phyloP scores from a whole-genome alignment of 2,888 invertebrate genomes.

The Scaptomyza tumidula region DNA sequence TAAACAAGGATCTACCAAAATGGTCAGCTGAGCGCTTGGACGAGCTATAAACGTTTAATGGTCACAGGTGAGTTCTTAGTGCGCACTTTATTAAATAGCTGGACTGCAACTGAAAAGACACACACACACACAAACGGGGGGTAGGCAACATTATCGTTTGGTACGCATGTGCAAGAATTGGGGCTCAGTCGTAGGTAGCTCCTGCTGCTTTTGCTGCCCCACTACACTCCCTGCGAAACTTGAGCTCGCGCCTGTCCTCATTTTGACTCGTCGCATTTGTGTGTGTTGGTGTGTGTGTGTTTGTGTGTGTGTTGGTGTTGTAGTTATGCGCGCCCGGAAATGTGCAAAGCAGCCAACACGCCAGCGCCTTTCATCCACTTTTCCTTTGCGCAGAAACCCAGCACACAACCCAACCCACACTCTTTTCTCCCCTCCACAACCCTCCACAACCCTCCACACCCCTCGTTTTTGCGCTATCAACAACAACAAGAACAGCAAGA shows the following conservation, averaged over 20 bases:
- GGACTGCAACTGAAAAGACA: conserved; percentile 19
- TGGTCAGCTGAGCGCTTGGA: conserved; percentile 8
- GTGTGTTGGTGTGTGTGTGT: conserved; percentile 2
- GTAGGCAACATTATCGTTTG: conserved; percentile 33
- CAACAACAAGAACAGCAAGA: conserved; percentile 35
- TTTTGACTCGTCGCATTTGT: conserved; percentile 60
- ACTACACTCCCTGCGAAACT: not conserved
- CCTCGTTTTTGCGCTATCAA: conserved; percentile 52
- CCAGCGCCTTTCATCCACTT: conserved; percentile 79
- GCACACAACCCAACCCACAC: conserved; percentile 13
- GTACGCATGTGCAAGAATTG: conserved; percentile 71
- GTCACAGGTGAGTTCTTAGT: conserved; percentile 51
- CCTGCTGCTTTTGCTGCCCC: conserved; percentile 4
- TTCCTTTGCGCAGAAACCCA: conserved; percentile 71
- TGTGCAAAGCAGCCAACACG: conserved; percentile 61
- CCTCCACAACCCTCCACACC: conserved; percentile 30
- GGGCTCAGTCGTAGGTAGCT: conserved; percentile 13
- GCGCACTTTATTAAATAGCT: conserved; percentile 43
- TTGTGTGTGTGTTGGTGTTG: conserved; percentile 19
- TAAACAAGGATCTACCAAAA: not conserved
- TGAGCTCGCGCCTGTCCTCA: conserved; percentile 66
- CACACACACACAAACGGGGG: conserved; percentile 9
- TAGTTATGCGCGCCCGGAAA: conserved; percentile 60
- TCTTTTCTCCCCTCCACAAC: conserved; percentile 20
- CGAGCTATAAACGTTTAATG: conserved; percentile 27